Evolutionary conservation across 2,797 vertebrate species (phyloP).

Genomic region (Pristis pectinata): DNA sequence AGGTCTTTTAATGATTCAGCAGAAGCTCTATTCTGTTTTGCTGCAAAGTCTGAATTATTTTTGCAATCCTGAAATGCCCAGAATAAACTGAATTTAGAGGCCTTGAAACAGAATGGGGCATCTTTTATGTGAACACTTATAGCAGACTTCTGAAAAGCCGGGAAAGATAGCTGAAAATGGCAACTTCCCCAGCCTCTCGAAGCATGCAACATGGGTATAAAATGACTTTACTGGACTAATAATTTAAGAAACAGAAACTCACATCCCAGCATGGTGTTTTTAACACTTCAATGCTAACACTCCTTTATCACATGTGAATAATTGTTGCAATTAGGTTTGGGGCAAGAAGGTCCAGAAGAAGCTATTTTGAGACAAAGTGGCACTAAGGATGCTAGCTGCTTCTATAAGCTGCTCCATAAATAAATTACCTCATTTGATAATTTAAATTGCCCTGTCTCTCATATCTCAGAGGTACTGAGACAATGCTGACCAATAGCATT

Average conservation of each 20-base stretch:
- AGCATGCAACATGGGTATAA: not conserved
- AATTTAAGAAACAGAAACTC: not conserved
- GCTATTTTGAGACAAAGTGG: no score
- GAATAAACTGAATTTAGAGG: not conserved
- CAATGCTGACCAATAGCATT: no score
- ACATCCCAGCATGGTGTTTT: not conserved
- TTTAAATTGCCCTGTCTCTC: no score
- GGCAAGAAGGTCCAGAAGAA: no score
- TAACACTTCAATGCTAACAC: no score
- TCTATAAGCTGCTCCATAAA: no score
- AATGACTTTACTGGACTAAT: not conserved
- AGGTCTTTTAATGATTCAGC: not conserved
- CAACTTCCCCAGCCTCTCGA: not conserved
- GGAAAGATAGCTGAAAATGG: not conserved
- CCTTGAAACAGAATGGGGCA: not conserved
- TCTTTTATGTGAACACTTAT: not conserved
- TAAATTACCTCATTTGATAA: no score
- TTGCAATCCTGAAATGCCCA: not conserved
- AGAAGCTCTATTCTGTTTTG: not conserved
- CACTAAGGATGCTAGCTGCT: no score
- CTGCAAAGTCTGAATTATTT: not conserved
- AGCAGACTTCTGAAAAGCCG: not conserved
- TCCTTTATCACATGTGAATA: no score
- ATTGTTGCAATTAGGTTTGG: no score
- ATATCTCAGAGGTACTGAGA: no score